phyloP scores from a whole-genome alignment of 2,888 invertebrate species.

The Anoncus sp. region DNA sequence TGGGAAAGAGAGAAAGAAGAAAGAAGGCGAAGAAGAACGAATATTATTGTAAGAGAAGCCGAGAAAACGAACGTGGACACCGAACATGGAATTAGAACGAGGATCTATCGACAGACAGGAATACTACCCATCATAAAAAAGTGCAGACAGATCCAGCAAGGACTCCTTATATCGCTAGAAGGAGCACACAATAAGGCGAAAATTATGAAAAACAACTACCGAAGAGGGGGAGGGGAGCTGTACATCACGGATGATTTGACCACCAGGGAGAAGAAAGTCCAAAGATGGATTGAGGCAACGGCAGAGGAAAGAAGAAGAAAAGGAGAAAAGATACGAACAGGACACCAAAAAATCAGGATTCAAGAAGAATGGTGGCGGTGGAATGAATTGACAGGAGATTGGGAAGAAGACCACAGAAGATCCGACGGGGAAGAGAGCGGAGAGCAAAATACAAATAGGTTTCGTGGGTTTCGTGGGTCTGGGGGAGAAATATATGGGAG shows the following conservation, averaged over 20 bases:
- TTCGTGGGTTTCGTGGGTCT: not conserved
- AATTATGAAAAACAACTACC: conserved; percentile 31
- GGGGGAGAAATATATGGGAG: not conserved
- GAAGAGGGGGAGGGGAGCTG: not conserved
- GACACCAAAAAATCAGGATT: conserved; percentile 23
- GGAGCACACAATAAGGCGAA: conserved; percentile 1
- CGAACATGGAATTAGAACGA: not conserved
- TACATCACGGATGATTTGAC: conserved; percentile 27
- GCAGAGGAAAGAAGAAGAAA: conserved; percentile 15
- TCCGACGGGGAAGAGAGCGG: not conserved
- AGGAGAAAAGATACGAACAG: conserved; percentile 12
- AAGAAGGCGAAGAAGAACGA: not conserved
- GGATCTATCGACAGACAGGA: conserved; percentile 11
- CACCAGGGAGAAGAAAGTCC: conserved; percentile 4
- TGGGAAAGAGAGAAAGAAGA: no score
- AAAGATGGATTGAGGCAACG: conserved; percentile 15
- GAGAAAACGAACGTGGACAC: no score
- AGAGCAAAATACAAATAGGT: not conserved
- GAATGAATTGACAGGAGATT: conserved; percentile 11
- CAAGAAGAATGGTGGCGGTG: conserved; percentile 20
- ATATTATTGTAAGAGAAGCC: no score
- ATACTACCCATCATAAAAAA: conserved; percentile 10
- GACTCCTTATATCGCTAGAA: not conserved
- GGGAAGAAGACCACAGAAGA: not conserved
- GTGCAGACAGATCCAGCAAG: conserved; percentile 12